Percentiles rank a stretch among this genome's conserved stretches.
Evolutionary conservation across 2,888 invertebrate species (phyloP).

Genomic region (Drosophila lacicola): DNA sequence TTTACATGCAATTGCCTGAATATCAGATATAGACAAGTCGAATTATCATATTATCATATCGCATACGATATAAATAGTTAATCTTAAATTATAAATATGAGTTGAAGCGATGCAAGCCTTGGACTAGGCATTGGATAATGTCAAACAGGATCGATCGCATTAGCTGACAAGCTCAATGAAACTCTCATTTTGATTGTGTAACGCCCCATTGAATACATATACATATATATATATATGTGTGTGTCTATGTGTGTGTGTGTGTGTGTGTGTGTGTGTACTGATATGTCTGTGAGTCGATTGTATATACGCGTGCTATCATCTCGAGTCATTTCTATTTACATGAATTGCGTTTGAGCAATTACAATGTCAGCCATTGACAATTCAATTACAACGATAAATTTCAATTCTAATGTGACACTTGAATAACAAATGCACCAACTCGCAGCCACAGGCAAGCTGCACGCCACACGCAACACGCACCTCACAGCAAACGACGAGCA

Average conservation of each 20-base stretch:
- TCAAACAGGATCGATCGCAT: slow-evolving; percentile 61
- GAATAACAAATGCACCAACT: slow-evolving; percentile 52
- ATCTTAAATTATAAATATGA: slow-evolving; percentile 20
- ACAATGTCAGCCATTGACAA: slow-evolving; percentile 73
- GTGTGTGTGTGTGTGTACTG: neutral
- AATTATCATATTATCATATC: slow-evolving; percentile 4
- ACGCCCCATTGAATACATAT: slow-evolving; percentile 43
- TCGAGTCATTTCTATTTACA: slow-evolving; percentile 63
- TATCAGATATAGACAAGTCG: neutral
- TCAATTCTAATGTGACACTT: slow-evolving; percentile 68
- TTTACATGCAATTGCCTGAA: slow-evolving; percentile 1
- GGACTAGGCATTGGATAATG: slow-evolving; percentile 76
- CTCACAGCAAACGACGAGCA: slow-evolving; percentile 7
- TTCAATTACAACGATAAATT: slow-evolving; percentile 69
- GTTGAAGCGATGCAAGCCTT: slow-evolving; percentile 49
- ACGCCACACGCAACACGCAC: neutral
- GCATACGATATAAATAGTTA: neutral
- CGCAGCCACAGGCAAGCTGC: slow-evolving; percentile 10
- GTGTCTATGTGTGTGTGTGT: neutral
- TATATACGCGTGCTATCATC: slow-evolving; percentile 42
- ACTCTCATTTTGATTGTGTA: slow-evolving; percentile 59
- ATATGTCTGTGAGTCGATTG: neutral
- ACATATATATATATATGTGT: neutral
- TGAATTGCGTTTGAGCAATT: slow-evolving; percentile 66
- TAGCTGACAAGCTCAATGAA: slow-evolving; percentile 61